phyloP scores from a whole-genome alignment of 2,797 vertebrate species.

The Caiman crocodilus region DNA sequence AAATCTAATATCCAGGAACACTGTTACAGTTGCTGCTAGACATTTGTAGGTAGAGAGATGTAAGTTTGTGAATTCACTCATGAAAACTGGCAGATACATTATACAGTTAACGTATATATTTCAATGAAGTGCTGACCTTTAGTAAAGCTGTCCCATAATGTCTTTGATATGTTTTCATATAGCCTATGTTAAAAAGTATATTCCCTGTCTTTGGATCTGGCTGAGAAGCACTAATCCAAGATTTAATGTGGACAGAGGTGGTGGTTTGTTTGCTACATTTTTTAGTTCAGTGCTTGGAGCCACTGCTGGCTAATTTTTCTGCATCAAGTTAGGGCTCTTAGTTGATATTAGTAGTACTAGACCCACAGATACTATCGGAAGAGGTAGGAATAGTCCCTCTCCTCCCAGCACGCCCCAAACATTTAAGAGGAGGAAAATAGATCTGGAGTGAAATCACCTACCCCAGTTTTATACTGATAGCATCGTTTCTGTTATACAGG shows the following conservation, averaged over 20 bases:
- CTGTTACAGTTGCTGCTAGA: background rate
- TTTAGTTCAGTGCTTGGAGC: background rate
- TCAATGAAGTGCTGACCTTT: background rate
- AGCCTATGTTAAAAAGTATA: fast-evolving
- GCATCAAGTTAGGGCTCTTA: fast-evolving
- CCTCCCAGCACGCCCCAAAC: background rate
- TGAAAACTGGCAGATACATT: background rate
- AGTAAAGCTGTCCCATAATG: background rate
- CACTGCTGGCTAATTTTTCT: background rate
- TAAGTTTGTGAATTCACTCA: background rate
- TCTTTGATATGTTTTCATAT: background rate
- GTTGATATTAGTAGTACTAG: background rate
- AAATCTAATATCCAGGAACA: background rate
- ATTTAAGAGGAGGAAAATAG: background rate
- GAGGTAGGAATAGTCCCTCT: background rate
- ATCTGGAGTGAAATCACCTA: background rate
- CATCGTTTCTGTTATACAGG: background rate
- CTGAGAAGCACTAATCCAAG: fast-evolving
- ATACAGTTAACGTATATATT: background rate
- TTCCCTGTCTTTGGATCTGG: fast-evolving
- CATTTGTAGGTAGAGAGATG: background rate
- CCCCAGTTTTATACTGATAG: background rate
- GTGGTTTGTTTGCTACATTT: background rate
- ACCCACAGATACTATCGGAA: background rate
- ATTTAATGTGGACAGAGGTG: background rate